Percentiles rank a stretch among this genome's conserved stretches.
Conservation (phyloP, 1,140 invertebrate genomes). For the Drosophila nikananu region DNA sequence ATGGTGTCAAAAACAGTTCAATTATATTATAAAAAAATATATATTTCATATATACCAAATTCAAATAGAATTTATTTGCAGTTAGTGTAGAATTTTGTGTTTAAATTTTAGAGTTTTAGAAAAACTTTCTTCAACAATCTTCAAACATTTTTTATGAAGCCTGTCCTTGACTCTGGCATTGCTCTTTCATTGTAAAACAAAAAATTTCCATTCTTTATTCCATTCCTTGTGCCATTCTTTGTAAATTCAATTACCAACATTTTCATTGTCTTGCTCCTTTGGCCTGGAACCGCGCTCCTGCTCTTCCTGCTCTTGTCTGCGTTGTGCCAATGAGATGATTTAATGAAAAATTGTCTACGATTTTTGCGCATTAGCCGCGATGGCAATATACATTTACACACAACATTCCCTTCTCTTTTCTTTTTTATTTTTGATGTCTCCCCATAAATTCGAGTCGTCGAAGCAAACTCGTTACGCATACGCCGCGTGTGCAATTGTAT, state of each 20-base stretch:
- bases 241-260: conserved; percentile 29
- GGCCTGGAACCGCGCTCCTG: neutral
- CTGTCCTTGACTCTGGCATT: neutral
- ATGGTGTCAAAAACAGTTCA: neutral
- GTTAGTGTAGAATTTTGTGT: too few species aligned
- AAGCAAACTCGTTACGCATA: conserved; percentile 39
- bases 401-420: neutral
- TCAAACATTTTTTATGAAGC: neutral
- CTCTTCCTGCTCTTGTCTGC: neutral
- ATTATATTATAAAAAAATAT: neutral
- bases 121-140: neutral
- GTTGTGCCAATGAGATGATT: conserved; percentile 43
- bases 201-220: conserved; percentile 12
- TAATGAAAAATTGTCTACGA: conserved; percentile 39
- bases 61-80: too few species aligned
- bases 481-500: conserved; percentile 31
- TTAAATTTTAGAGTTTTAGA: neutral
- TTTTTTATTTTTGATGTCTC: neutral
- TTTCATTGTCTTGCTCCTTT: conserved; percentile 36
- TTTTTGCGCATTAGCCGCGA: conserved; percentile 18
- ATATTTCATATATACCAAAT: too few species aligned
- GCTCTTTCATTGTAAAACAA: neutral
- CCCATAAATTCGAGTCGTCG: neutral
- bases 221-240: conserved; percentile 12
- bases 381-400: neutral